Percentiles rank a stretch among this genome's conserved stretches.
phyloP scores from a whole-genome alignment of 2,113 vertebrate genomes.

The Miniopterus natalensis region DNA sequence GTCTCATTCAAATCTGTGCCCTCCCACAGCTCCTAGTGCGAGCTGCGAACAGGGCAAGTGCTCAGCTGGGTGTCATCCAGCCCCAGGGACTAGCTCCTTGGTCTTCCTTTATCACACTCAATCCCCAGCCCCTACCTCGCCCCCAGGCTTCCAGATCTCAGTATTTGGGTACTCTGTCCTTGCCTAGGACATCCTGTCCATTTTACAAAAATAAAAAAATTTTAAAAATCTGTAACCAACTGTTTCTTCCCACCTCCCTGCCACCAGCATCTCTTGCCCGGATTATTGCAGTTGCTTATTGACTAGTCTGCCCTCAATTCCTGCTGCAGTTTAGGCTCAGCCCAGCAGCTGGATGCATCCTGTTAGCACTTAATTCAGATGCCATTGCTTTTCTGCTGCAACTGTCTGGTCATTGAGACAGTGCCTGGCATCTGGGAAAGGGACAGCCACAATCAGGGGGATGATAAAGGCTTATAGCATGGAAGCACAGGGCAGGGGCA shows the following conservation, averaged over 20 bases:
- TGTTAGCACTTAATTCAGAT: neutral
- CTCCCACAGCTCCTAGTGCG: neutral
- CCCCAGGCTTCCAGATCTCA: neutral
- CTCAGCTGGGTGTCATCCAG: rapidly evolving
- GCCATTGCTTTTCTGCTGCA: neutral
- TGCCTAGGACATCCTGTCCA: neutral
- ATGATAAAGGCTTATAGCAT: neutral
- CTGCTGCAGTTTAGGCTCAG: rapidly evolving
- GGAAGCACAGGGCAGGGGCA: neutral
- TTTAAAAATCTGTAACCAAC: neutral
- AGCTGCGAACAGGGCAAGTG: rapidly evolving
- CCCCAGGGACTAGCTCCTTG: neutral
- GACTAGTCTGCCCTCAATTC: neutral
- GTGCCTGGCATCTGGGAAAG: neutral
- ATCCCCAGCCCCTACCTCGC: rapidly evolving
- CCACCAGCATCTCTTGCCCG: rapidly evolving
- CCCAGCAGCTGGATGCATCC: neutral
- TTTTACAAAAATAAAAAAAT: neutral
- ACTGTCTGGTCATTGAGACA: rapidly evolving
- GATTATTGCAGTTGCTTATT: rapidly evolving
- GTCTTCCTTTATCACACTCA: neutral
- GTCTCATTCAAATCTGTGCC: neutral
- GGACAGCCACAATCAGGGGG: neutral
- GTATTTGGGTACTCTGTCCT: neutral
- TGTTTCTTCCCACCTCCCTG: neutral